These are phyloP conservation scores for Heterocephalus glaber DNA, from an alignment of 2,113 vertebrate genomes.

Conservation along the genomic window DNA sequence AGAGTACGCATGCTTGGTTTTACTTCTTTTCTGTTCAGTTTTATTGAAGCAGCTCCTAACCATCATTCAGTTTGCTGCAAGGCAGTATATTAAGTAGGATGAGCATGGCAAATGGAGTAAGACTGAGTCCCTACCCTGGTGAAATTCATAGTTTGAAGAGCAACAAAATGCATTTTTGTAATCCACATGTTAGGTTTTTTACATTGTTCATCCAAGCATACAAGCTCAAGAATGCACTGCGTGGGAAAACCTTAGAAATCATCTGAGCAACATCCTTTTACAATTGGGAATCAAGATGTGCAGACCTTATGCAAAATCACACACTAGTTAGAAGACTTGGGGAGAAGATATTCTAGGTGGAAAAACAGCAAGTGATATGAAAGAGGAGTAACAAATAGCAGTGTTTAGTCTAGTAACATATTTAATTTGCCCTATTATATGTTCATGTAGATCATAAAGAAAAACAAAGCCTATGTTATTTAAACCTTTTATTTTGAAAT, in stretches of 20 bases:
- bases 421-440: background rate
- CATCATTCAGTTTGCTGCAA: too few species aligned
- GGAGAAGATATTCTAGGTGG: background rate
- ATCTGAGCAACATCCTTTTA: background rate
- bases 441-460: background rate
- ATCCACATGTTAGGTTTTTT: background rate
- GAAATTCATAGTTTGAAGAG: background rate
- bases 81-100: too few species aligned
- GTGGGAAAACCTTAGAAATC: background rate
- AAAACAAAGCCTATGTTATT: background rate
- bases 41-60: too few species aligned
- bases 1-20: too few species aligned
- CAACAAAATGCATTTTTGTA: conserved; percentile 13
- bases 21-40: too few species aligned
- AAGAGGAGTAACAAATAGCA: background rate
- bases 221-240: background rate
- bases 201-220: conserved; percentile 15
- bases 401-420: background rate
- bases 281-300: background rate
- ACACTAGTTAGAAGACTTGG: background rate
- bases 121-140: conserved; percentile 63
- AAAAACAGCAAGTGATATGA: background rate
- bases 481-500: background rate
- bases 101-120: too few species aligned
- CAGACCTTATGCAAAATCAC: background rate